Evolutionary conservation across 2,888 invertebrate species (phyloP), one percentile per base, ranked within the genome.

Genomic region (Lathronympha strigana): DNA sequence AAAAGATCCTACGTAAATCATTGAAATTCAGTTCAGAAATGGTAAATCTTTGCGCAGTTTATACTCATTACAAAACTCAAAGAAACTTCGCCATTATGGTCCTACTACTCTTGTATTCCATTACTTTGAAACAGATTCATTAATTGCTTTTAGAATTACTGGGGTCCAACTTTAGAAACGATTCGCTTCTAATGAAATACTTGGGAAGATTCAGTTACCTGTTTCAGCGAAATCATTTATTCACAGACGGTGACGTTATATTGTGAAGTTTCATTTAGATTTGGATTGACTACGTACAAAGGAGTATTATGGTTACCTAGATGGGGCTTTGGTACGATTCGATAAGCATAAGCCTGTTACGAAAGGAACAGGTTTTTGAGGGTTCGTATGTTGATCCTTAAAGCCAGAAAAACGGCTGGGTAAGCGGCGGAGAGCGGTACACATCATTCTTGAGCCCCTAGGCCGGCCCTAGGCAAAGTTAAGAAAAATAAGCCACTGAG

Each of bases 381-480:
- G 69, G 66, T 69, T 61, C 60, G 45, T 31, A 38, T 53, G 25
- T 31, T 57, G 64, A 64, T 63, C 67, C 63, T 51, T 62, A 68
- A 69, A 73, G 71, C 71, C 69, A 70, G 75, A 79, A 77, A 73
- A 76, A 75, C 75, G 75, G 75, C 73, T 68, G 69, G 73, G 77
- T 78, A 74, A 79, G 74, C 76, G 71, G 71, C 67, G 61, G 55
- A 40, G 50, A 40, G 25, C 57, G 23, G 50, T 58, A 53, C 58
- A 64, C 64, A 67, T 63, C 63, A 61, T 49, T 67, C 60, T 61
- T 60, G 64, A 63, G 60, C 64, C 61, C n/a, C 43, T 23, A 11
- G 43, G 53, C 36, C 4, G 38, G 28, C 25, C 63, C 60, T 54
- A 66, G 60, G 53, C 53, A 66, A 66, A 61, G 60, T 66, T 53